Conservation (phyloP, 2,113 vertebrate genomes). For the Marcusenius ussheri region DNA sequence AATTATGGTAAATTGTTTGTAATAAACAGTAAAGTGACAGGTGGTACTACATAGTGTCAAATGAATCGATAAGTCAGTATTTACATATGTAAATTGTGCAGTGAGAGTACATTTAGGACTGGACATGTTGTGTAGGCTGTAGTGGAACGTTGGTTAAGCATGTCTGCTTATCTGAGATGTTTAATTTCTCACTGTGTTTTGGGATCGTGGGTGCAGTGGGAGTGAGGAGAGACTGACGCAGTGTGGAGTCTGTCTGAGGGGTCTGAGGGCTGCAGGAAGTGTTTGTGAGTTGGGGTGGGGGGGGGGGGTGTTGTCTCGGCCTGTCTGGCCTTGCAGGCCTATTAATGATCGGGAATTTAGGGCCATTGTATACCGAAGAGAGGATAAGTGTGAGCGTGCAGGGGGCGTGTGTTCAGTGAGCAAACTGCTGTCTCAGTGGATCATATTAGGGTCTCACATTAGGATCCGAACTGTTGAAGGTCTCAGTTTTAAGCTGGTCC, state of each 20-base stretch:
- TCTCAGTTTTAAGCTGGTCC: neutral
- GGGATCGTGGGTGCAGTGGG: neutral
- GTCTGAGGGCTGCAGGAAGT: neutral
- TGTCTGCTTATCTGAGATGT: neutral
- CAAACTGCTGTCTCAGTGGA: neutral
- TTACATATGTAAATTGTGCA: neutral
- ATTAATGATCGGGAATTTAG: neutral
- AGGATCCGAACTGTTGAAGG: neutral
- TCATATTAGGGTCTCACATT: neutral
- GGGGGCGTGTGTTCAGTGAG: neutral
- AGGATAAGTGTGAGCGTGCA: neutral
- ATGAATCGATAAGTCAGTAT: neutral
- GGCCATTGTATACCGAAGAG: neutral
- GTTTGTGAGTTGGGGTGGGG: neutral
- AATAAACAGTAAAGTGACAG: neutral
- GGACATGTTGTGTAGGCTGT: neutral
- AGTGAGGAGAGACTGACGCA: neutral
- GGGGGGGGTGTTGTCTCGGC: neutral
- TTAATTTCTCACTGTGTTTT: neutral
- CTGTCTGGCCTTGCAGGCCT: slow-evolving; percentile 2
- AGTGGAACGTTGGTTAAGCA: neutral
- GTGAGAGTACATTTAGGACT: neutral
- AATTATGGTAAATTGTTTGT: neutral
- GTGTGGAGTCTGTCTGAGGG: neutral
- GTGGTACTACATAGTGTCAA: neutral